Evolutionary conservation across 1,140 invertebrate species (phyloP).

Genomic region (Trichonephila clavata): DNA sequence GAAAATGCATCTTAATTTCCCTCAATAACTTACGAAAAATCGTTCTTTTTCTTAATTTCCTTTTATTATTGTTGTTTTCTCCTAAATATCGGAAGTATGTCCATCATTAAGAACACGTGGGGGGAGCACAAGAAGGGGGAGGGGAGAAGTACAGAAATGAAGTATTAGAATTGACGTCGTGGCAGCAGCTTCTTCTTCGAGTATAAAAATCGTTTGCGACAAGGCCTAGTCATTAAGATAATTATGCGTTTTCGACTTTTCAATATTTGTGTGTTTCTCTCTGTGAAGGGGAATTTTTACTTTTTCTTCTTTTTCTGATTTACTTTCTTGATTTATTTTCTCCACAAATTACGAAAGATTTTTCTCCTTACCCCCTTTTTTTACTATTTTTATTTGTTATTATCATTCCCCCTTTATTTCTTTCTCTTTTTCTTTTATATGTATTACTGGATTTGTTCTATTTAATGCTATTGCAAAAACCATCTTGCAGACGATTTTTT

Average conservation of each 20-base stretch:
- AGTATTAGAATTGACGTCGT: constrained; percentile 11
- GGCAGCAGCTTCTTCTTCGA: neutral
- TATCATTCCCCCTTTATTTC: neutral
- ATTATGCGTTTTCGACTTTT: constrained; percentile 63
- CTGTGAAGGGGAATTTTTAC: constrained; percentile 21
- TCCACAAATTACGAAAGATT: neutral
- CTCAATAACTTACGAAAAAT: constrained; percentile 52
- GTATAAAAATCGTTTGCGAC: constrained; percentile 52
- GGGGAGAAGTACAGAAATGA: neutral
- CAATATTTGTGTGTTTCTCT: constrained; percentile 72
- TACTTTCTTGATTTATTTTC: constrained; percentile 57
- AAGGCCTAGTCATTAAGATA: constrained; percentile 63
- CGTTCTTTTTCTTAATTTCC: neutral
- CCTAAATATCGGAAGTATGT: constrained; percentile 64
- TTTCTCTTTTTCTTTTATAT: neutral
- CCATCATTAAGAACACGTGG: constrained; percentile 66
- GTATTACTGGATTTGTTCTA: constrained; percentile 10
- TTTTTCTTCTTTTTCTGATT: constrained; percentile 10
- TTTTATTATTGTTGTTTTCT: constrained; percentile 32
- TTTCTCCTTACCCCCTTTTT: constrained; percentile 21
- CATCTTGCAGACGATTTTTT: constrained; percentile 41
- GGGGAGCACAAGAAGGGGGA: neutral
- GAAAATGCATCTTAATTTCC: constrained; percentile 52
- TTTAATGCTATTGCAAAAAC: constrained; percentile 60
- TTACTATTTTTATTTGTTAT: constrained; percentile 8